These are phyloP conservation scores for Trachops cirrhosus DNA, from an alignment of 2,797 vertebrate genomes.

Conservation along the genomic window DNA sequence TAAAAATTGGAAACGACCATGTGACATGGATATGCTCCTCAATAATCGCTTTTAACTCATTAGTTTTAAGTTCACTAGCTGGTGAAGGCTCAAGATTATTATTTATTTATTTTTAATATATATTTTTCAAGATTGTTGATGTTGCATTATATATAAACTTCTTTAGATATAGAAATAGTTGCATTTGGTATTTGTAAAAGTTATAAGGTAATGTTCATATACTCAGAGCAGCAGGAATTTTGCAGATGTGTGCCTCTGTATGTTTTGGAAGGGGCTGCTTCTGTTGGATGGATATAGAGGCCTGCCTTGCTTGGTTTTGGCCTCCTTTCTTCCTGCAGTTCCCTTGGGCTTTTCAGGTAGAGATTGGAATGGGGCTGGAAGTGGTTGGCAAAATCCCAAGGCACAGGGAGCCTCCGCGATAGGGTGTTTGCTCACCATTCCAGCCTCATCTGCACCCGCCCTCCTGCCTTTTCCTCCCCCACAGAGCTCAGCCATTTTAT, in stretches of 20 bases:
- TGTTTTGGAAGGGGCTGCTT: background rate
- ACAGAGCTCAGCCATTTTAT: background rate
- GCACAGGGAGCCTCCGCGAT: background rate
- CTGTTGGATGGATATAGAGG: background rate
- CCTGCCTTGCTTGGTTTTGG: background rate
- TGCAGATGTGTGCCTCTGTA: background rate
- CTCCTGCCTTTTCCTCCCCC: rapidly evolving
- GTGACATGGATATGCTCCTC: background rate
- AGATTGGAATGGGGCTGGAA: background rate
- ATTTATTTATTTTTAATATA: background rate
- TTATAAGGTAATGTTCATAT: background rate
- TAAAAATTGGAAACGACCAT: background rate
- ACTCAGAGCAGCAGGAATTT: background rate
- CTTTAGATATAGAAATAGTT: background rate
- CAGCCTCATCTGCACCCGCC: background rate
- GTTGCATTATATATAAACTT: background rate
- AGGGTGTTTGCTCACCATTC: background rate
- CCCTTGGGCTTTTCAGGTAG: background rate
- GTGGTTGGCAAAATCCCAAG: background rate
- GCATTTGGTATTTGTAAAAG: background rate
- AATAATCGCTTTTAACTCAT: background rate
- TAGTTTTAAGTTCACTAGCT: background rate
- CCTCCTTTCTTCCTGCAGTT: background rate
- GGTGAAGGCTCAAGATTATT: background rate
- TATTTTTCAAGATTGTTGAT: background rate